Evolutionary conservation across 2,888 invertebrate species (phyloP), one percentile per base, ranked within the genome.

Genomic region (Enoplolaimus lenunculus): DNA sequence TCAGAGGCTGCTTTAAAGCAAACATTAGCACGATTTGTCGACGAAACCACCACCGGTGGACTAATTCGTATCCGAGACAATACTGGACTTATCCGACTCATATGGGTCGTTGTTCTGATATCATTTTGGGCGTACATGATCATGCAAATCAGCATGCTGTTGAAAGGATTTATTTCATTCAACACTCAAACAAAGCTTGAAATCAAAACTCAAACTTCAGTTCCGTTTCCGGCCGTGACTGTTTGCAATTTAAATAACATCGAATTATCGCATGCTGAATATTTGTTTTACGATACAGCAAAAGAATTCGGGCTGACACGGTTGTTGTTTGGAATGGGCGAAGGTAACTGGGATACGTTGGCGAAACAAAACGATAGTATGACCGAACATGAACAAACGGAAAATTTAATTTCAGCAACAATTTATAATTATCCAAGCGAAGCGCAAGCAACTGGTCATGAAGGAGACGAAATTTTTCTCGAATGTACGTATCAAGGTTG

Each of bases 161-260:
- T 57, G 57, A 16, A 57, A n/a, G n/a, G n/a, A 16, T 57, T 21
- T 57, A 16, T 57, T 16, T 57, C 57, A 16, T 57, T 21, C 57
- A 16, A 16, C 57, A 57, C 16, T n/a, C n/a, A 16, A n/a, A 21
- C n/a, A 16, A n/a, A 57, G 16, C 16, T 57, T n/a, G n/a, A 57
- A 16, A 57, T n/a, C 16, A 57, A 21, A n/a, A n/a, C 57, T n/a
- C 16, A 16, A 16, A 57, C 57, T 16, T 57, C 57, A 57, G n/a
- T 57, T 16, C n/a, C 57, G n/a, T 57, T 57, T n/a, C 57, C 57
- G 57, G 57, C 57, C 16, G 57, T 57, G 16, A 57, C 57, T 21
- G n/a, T 57, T n/a, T 57, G 57, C 57, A 57, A 57, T n/a, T n/a
- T 57, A 16, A 57, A 57, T 57, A n/a, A n/a, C n/a, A n/a, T n/a